Base-by-base conservation (phyloP, 2,113 vertebrate species). In the Paramormyrops kingsleyae region DNA sequence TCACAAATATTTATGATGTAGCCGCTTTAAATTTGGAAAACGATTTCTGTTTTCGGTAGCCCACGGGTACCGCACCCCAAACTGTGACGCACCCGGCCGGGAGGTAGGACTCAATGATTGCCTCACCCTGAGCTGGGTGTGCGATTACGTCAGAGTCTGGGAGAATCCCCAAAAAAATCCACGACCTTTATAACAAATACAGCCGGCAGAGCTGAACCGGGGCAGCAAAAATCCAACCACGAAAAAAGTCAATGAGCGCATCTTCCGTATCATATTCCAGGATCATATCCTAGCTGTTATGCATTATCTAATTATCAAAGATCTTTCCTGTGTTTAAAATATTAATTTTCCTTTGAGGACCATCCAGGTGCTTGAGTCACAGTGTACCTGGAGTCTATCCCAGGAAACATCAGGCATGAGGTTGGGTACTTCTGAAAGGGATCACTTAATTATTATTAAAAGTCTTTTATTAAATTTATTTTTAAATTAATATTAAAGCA, bases 91-190 rank as follows among this genome's bases (percentile, higher is more conserved):
- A 87, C 50, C 31, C 49, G 49, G 85, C 85, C 27, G 15, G 27
- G 49, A 53, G 85, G 85, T 53, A 87, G 85, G 50, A 87, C 56
- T 87, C 85, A 15, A 15, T 50, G 49, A 50, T 31, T 87, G 85
- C 85, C 50, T 53, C 85, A 87, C 85, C 50, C 85, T 35, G 31
- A 27, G 85, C 5, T 35, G 85, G 50, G 17, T 53, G 50, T 87
- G 50, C 27, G 6, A 46, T 35, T n/a, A 87, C 84, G 84, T 87
- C 84, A 87, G 84, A 49, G 85, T 31, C 27, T 53, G 49, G 85
- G 31, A 53, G 49, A 87, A 52, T 87, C 50, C 85, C 85, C n/a
- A n/a, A 52, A 87, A 87, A 27, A 53, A 87, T 53, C 47, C n/a
- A 13, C 31, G 27, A 87, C 85, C 27, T 87, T 87, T 56, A 87